Percentiles rank a stretch among this genome's conserved stretches.
These are phyloP conservation scores for Aphelocoma coerulescens DNA, from an alignment of 2,113 vertebrate genomes.

Conservation along the genomic window DNA sequence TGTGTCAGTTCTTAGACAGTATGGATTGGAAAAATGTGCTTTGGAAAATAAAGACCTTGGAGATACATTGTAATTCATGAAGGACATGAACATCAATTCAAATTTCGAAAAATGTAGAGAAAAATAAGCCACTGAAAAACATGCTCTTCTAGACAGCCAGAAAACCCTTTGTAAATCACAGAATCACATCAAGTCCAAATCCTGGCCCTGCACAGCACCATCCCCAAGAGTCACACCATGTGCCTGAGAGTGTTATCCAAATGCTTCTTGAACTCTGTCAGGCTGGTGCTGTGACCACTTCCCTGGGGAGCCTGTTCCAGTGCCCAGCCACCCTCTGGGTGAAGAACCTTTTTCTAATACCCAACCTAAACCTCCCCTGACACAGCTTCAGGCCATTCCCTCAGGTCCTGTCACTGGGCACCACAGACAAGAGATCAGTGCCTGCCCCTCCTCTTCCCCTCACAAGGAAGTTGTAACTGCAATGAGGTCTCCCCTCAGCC, in stretches of 20 bases:
- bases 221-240: not conserved
- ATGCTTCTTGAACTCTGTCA: not conserved
- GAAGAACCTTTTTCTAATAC: not conserved
- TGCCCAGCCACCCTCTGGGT: not conserved
- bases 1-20: not conserved
- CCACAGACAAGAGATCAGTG: not conserved
- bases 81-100: not conserved
- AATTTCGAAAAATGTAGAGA: not conserved
- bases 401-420: rapidly evolving
- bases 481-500: not conserved
- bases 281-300: not conserved
- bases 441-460: not conserved
- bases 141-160: not conserved
- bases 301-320: not conserved
- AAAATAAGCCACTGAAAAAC: not conserved
- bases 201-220: not conserved
- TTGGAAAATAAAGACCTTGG: not conserved
- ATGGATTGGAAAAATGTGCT: not conserved
- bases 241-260: not conserved
- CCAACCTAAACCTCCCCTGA: not conserved
- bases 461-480: rapidly evolving
- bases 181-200: not conserved
- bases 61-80: not conserved
- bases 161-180: not conserved
- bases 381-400: rapidly evolving